Evolutionary conservation across 2,113 vertebrate genomes (phyloP).

Genomic region (Brachypteracias leptosomus): DNA sequence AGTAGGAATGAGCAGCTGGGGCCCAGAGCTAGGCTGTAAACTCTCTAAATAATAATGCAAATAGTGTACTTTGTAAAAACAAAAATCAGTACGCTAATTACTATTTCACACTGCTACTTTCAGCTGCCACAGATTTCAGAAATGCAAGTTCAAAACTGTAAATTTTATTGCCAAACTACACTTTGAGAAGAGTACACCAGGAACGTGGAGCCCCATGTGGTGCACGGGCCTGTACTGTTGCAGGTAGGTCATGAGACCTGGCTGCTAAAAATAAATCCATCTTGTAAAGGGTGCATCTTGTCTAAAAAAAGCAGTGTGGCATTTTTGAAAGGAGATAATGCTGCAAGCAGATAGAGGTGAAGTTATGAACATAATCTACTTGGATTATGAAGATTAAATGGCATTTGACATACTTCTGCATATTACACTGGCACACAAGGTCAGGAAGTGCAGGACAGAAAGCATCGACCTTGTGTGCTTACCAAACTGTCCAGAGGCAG

Average conservation of each 20-base stretch:
- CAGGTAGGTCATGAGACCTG: background rate
- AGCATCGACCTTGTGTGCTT: background rate
- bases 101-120: background rate
- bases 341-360: slow-evolving; percentile 29
- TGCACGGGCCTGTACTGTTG: background rate
- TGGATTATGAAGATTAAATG: slow-evolving; percentile 64
- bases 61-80: background rate
- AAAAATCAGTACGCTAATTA: background rate
- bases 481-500: background rate
- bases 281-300: background rate
- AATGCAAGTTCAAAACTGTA: background rate
- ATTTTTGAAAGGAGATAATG: slow-evolving; percentile 35
- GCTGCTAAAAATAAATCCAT: background rate
- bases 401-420: slow-evolving; percentile 41
- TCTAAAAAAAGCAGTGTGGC: background rate
- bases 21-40: background rate
- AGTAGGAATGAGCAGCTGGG: background rate
- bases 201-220: accelerated
- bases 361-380: slow-evolving; percentile 41
- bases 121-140: background rate
- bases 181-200: background rate
- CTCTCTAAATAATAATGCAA: background rate
- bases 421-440: slow-evolving; percentile 23
- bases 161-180: background rate
- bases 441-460: slow-evolving; percentile 6